These are phyloP conservation scores for Drusus annulatus DNA, from an alignment of 1,140 invertebrate species.

Conservation along the genomic window DNA sequence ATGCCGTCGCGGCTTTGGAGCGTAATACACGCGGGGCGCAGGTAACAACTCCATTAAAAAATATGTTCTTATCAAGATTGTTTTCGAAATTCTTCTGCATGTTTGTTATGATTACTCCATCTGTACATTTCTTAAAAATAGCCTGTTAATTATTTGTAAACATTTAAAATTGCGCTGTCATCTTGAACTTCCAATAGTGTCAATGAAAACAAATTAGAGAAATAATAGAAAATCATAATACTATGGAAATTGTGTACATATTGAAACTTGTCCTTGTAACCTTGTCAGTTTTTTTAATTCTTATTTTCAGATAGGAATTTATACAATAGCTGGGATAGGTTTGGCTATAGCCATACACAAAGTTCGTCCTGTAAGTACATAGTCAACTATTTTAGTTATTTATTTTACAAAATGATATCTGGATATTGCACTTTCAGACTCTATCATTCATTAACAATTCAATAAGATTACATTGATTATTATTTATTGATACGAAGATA, in stretches of 20 bases:
- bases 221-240: background rate
- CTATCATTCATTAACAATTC: too few species aligned
- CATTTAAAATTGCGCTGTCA: background rate
- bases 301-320: constrained; percentile 69
- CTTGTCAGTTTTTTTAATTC: constrained; percentile 23
- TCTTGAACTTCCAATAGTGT: background rate
- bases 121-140: background rate
- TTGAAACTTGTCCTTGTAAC: background rate
- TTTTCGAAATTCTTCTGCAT: background rate
- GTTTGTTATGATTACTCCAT: constrained; percentile 20
- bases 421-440: too few species aligned
- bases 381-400: too few species aligned
- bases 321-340: constrained; percentile 67
- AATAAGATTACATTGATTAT: too few species aligned
- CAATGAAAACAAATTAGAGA: background rate
- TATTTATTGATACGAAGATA: too few species aligned
- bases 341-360: constrained; percentile 67
- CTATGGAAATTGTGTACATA: background rate
- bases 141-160: background rate
- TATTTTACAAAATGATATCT: too few species aligned
- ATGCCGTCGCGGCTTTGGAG: constrained; percentile 26
- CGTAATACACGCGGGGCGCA: constrained; percentile 40
- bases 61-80: constrained; percentile 12
- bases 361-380: constrained; percentile 67
- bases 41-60: background rate